Evolutionary conservation across 2,888 invertebrate genomes (phyloP), one percentile per base, ranked within the genome.

Genomic region (Microctonus aethiopoides): DNA sequence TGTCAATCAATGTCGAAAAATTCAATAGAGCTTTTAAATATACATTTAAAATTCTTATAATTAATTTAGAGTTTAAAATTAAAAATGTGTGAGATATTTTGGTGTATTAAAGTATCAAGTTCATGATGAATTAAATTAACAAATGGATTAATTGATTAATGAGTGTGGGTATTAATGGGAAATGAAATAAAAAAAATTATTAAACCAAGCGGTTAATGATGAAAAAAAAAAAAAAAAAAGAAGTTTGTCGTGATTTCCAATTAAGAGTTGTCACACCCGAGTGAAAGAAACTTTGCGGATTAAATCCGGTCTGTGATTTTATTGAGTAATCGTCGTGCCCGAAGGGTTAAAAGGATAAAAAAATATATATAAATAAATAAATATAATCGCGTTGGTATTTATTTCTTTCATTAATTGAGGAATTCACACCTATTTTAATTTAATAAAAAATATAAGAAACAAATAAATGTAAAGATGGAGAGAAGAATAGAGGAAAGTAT

Each of bases 1-100:
- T 71, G 70, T 74, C 70, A 41, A 72, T 74, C 71, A 74, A 72
- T 29, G 72, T 74, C 71, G 71, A 74, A 72, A 60, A 68, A 72
- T 66, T 71, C 68, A 54, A 26, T 22, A 4, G 59, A 59, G 54
- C 57, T n/a, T n/a, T n/a, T n/a, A n/a, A n/a, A n/a, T n/a, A n/a
- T n/a, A n/a, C n/a, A n/a, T n/a, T n/a, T n/a, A n/a, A n/a, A n/a
- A n/a, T n/a, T n/a, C n/a, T n/a, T n/a, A n/a, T n/a, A n/a, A n/a
- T n/a, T n/a, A n/a, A n/a, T n/a, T n/a, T n/a, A n/a, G n/a, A n/a
- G n/a, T n/a, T n/a, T n/a, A n/a, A n/a, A n/a, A n/a, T n/a, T n/a
- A n/a, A n/a, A n/a, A n/a, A n/a, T n/a, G n/a, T n/a, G n/a, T n/a
- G n/a, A n/a, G n/a, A n/a, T n/a, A n/a, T n/a, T n/a, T n/a, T n/a